These are phyloP conservation scores for Panopea generosa DNA, from an alignment of 2,888 invertebrate genomes.

Conservation along the genomic window DNA sequence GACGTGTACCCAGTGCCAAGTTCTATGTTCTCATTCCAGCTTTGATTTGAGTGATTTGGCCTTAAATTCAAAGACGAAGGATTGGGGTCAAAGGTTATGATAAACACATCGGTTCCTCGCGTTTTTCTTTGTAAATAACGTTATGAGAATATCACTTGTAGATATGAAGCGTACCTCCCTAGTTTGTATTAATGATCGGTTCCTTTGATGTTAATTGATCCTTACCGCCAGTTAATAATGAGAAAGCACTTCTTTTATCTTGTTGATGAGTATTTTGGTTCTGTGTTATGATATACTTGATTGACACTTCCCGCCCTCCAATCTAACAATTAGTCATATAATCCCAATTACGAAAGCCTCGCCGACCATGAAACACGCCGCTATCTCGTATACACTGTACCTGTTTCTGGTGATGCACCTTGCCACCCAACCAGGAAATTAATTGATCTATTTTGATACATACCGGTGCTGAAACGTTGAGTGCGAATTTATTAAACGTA, in stretches of 20 bases:
- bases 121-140: conserved; percentile 27
- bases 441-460: too few relatives aligned
- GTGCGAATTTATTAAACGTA: too few relatives aligned
- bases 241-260: conserved; percentile 50
- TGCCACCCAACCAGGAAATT: too few relatives aligned
- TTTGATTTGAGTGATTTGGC: conserved; percentile 51
- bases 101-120: conserved; percentile 28
- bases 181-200: conserved; percentile 36
- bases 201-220: conserved; percentile 61
- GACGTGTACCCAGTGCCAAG: conserved; percentile 11
- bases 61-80: conserved; percentile 43
- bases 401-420: too few relatives aligned
- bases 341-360: conserved; percentile 5
- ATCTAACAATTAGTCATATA: conserved; percentile 43
- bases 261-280: conserved; percentile 39
- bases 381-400: too few relatives aligned
- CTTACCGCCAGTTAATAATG: conserved; percentile 47
- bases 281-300: conserved; percentile 41
- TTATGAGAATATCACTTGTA: conserved; percentile 20
- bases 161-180: conserved; percentile 6
- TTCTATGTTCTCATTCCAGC: conserved; percentile 22
- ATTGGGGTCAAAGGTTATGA: conserved; percentile 39
- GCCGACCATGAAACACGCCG: too few relatives aligned
- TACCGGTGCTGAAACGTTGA: too few relatives aligned
- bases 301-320: conserved; percentile 43